These are phyloP conservation scores for Myripristis murdjan DNA, from an alignment of 2,797 vertebrate species.

Conservation along the genomic window DNA sequence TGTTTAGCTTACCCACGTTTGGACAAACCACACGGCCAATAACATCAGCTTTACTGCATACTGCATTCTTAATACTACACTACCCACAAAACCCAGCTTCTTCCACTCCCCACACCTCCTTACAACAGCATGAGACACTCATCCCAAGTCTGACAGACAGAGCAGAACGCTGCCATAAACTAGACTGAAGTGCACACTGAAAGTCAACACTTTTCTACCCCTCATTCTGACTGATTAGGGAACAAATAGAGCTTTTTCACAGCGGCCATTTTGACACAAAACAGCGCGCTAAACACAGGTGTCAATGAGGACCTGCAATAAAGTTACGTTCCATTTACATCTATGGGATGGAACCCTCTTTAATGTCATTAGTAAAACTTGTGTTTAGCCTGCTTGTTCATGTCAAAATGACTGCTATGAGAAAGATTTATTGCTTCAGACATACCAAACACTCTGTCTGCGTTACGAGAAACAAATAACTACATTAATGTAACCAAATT, in stretches of 20 bases:
- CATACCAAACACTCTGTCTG: background rate
- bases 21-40: background rate
- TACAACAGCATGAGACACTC: constrained; percentile 3
- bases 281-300: too few relatives aligned
- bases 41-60: background rate
- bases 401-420: too few relatives aligned
- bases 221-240: background rate
- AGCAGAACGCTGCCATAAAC: background rate
- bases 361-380: too few relatives aligned
- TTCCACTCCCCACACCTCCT: background rate
- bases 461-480: background rate
- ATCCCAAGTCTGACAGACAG: constrained; percentile 7
- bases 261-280: too few relatives aligned
- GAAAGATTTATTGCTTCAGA: background rate
- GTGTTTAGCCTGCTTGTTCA: too few relatives aligned
- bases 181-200: background rate
- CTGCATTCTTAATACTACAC: background rate
- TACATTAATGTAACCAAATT: background rate
- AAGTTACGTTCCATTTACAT: too few relatives aligned
- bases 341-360: too few relatives aligned
- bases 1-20: background rate
- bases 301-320: too few relatives aligned
- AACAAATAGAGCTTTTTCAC: too few relatives aligned
- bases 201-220: background rate
- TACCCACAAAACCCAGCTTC: constrained; percentile 5